Conservation (phyloP, 2,797 vertebrate species). For the Distichodus sexfasciatus region DNA sequence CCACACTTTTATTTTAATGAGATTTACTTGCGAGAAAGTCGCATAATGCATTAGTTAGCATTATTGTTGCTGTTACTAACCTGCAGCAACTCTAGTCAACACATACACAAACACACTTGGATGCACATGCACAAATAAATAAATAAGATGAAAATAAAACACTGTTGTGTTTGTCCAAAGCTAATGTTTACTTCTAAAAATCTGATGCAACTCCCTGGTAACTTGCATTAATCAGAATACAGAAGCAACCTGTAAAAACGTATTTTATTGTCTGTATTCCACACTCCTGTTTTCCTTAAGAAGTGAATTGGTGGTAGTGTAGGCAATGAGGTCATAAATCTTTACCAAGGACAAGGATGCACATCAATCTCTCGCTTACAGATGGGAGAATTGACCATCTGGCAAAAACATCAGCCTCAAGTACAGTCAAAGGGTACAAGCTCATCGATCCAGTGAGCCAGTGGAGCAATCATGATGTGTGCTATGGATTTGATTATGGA, state of each 20-base stretch:
- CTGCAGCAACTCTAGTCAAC: background rate
- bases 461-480: slow-evolving; percentile 35
- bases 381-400: slow-evolving; percentile 47
- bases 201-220: slow-evolving; percentile 49
- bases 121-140: background rate
- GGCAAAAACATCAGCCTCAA: slow-evolving; percentile 50
- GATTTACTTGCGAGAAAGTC: slow-evolving; percentile 12
- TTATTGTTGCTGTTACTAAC: slow-evolving; percentile 14
- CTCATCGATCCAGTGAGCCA: slow-evolving; percentile 27
- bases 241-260: background rate
- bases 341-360: slow-evolving; percentile 47
- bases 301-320: background rate
- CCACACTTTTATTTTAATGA: slow-evolving; percentile 45
- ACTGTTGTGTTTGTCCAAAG: slow-evolving; percentile 27
- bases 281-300: slow-evolving; percentile 1
- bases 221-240: slow-evolving; percentile 37
- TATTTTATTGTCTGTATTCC: slow-evolving; percentile 6
- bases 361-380: slow-evolving; percentile 49
- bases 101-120: background rate
- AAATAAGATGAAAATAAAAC: background rate
- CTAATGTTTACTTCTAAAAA: slow-evolving; percentile 33
- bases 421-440: slow-evolving; percentile 35
- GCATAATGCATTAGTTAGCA: slow-evolving; percentile 27
- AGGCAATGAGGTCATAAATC: slow-evolving; percentile 45
- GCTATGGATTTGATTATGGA: slow-evolving; percentile 40